Evolutionary conservation across 2,797 vertebrate species (phyloP).

Genomic region (Halcyon smyrnensis): DNA sequence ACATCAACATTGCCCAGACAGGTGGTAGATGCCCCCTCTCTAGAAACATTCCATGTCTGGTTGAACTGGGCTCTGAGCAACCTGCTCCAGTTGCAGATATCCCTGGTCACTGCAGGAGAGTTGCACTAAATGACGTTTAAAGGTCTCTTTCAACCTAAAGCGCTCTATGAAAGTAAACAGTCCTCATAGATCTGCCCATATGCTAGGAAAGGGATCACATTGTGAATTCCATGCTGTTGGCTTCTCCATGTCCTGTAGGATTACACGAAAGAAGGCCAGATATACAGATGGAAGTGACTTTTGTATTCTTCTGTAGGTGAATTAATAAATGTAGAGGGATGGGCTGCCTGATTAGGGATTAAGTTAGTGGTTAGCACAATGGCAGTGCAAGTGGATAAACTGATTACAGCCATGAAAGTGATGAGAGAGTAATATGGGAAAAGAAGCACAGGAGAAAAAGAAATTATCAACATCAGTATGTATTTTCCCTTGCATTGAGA

Average conservation of each 20-base stretch:
- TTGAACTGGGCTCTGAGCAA: no score
- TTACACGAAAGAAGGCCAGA: background rate
- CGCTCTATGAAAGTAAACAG: background rate
- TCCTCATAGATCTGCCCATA: background rate
- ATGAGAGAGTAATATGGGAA: background rate
- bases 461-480: background rate
- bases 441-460: background rate
- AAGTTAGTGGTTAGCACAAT: background rate
- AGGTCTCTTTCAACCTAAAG: background rate
- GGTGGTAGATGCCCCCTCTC: no score
- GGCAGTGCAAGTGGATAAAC: background rate
- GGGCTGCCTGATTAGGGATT: background rate
- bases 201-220: background rate
- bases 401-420: background rate
- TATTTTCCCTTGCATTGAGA: background rate
- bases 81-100: no score
- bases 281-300: background rate
- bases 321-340: background rate
- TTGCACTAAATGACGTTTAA: background rate
- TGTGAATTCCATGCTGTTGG: background rate
- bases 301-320: background rate
- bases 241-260: background rate
- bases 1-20: no score
- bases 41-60: no score
- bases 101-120: background rate